Evolutionary conservation across 2,888 invertebrate genomes (phyloP), one percentile per base, ranked within the genome.

Genomic region (Xestia sexstrigata): DNA sequence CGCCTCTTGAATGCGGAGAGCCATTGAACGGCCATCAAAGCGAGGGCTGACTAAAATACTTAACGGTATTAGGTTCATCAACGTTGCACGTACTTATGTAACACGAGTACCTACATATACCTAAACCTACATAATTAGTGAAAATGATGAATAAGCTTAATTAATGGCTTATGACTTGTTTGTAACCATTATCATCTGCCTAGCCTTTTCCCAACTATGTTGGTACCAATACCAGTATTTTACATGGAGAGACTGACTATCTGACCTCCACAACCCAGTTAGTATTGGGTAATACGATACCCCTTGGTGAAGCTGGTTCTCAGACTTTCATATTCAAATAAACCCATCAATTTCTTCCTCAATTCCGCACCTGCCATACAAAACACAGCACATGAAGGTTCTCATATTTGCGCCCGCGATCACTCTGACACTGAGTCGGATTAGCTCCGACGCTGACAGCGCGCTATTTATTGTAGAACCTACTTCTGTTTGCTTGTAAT

Each of bases 351-450:
- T 52, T 63, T 13, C 17, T 63, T 15, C 17, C 45, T 7, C 63
- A 23, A 39, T 39, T 55, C 17, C 9, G 17, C 73, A 67, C 42
- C 35, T 70, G 62, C 20, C 55, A 42, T 26, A 69, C 45, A 73
- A 83, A 55, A 71, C 65, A 60, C 15, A 4, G 8, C 20, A 60
- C 55, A 74, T 72, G 49, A 62, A 45, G 26, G 65, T 52, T 60
- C 52, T 35, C 76, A 83, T 80, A 83, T 89, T 87, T 83, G 70
- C 78, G 55, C 60, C 13, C 66, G 72, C 71, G 77, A 74, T 85
- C 83, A 87, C 78, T 35, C 78, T 70, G 81, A 85, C 88, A 82
- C 70, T 74, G 76, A 85, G 82, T 63, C 74, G 84, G 85, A 87
- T 89, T 85, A 84, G 70, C 79, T 73, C 11, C 72, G 47, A 42